Base-by-base conservation (phyloP, 2,888 invertebrate genomes). In the Tethea ocularis region DNA sequence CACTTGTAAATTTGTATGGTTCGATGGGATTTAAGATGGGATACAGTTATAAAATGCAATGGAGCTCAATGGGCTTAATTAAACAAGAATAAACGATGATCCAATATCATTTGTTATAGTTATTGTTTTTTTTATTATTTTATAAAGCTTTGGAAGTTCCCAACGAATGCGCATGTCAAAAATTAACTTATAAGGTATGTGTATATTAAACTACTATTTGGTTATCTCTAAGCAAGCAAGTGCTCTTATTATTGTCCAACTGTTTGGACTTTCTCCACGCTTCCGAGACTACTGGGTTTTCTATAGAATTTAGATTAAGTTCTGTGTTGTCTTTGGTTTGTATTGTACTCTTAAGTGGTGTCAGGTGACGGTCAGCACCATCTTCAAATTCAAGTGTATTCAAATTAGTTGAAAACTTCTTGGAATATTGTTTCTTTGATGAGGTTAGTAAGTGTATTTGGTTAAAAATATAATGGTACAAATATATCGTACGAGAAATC, bases 191-290 rank as follows among this genome's bases (percentile, higher is more conserved):
- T n/a, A n/a, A n/a, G n/a, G n/a, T 33, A 6, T 24, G 24, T 24
- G 24, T 24, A 5, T 26, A 26, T 26, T 26, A 26, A 26, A 26
- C n/a, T n/a, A n/a, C n/a, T n/a, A n/a, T n/a, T n/a, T n/a, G n/a
- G n/a, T 17, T 17, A 41, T n/a, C 41, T 41, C 17, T 17, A n/a
- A n/a, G 10, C n/a, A 13, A 5, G 11, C 23, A 29, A 33, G 33
- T 15, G 7, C 13, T 11, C 17, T 36, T n/a, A 33, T 26, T 88
- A 76, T 87, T 46, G 20, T 46, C 46, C n/a, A n/a, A n/a, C n/a
- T 46, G 10, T 46, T 86, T 87, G 82, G 67, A 86, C 87, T 88
- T 88, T 88, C 88, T 74, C 82, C 66, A 60, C 46, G 41, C 10
- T 46, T 20, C 46, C 7, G 46, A 61, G 79, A 84, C 86, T 85